Evolutionary conservation across 2,888 invertebrate genomes (phyloP).

Genomic region (Acanthosepion pharaonis): DNA sequence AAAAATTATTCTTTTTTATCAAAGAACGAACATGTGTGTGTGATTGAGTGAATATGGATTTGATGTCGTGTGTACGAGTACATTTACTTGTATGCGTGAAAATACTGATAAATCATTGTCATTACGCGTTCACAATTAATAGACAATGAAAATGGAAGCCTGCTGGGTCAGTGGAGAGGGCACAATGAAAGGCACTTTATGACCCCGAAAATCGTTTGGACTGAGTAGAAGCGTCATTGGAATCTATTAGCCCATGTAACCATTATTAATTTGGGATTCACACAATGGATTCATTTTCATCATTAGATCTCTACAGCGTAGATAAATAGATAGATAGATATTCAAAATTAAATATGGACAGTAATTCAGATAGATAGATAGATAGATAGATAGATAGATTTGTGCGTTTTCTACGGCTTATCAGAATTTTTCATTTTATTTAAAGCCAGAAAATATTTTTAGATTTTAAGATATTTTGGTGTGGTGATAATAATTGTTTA

Average conservation of each 20-base stretch:
- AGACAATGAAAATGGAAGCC: neutral
- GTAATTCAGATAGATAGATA: neutral
- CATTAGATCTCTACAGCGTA: neutral
- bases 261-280: neutral
- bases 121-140: neutral
- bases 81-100: neutral
- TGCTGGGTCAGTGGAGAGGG: neutral
- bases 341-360: too few species aligned
- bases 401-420: too few species aligned
- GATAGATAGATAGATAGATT: slow-evolving; percentile 23
- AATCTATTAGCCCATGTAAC: neutral
- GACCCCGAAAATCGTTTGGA: neutral
- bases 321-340: neutral
- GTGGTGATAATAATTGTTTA: too few species aligned
- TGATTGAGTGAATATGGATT: too few species aligned
- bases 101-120: neutral
- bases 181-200: neutral
- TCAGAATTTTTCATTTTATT: too few species aligned
- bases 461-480: too few species aligned
- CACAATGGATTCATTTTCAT: neutral
- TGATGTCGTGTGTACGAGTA: neutral
- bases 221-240: neutral
- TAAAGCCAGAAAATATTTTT: too few species aligned
- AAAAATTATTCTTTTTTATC: neutral
- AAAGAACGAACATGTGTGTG: neutral